Conservation (phyloP, 2,113 vertebrate genomes). For the Numida meleagris region DNA sequence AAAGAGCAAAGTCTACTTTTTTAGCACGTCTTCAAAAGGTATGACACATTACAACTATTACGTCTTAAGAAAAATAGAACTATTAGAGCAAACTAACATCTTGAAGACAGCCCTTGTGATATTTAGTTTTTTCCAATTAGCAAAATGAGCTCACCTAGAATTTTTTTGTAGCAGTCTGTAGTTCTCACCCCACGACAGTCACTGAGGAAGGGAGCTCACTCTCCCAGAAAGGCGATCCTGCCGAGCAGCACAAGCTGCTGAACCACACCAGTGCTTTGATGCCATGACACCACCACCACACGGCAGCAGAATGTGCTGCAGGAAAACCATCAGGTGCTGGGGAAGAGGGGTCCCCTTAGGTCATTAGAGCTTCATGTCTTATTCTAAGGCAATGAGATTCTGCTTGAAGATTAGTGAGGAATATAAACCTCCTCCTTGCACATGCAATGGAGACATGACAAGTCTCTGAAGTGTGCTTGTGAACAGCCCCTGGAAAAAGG, state of each 20-base stretch:
- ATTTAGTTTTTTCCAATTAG: background rate
- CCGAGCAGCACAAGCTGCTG: rapidly evolving
- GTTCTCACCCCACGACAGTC: background rate
- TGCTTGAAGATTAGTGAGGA: background rate
- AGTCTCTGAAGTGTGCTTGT: background rate
- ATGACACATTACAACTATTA: background rate
- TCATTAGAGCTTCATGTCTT: background rate
- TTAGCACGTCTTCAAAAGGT: background rate
- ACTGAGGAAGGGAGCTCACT: background rate
- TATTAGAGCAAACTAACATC: background rate
- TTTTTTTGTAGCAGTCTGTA: rapidly evolving
- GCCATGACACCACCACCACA: background rate
- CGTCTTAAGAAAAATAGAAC: background rate
- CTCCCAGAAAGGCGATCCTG: background rate
- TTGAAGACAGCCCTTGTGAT: background rate
- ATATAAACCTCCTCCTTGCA: background rate
- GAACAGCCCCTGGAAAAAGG: background rate
- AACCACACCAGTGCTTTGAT: rapidly evolving
- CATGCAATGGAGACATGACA: background rate
- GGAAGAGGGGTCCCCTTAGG: background rate
- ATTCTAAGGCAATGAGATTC: background rate
- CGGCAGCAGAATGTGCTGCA: background rate
- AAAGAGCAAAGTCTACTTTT: background rate
- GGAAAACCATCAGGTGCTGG: background rate
- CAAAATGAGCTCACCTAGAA: background rate